Evolutionary conservation across 2,888 invertebrate genomes (phyloP).

Genomic region (Brachycybe producta): DNA sequence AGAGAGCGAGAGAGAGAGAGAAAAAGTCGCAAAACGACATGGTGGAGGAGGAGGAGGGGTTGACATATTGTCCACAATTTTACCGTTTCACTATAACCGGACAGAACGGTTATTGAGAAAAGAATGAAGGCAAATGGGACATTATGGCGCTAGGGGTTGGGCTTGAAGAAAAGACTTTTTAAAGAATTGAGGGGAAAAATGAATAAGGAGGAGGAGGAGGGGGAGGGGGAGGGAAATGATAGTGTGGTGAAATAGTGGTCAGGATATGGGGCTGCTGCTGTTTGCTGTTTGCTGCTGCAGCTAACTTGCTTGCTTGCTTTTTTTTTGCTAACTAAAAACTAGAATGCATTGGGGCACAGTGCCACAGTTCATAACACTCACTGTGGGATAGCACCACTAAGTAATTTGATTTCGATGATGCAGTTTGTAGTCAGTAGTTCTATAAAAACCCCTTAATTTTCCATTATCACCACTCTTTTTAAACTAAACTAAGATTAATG

Average conservation of each 20-base stretch:
- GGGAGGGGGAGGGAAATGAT: neutral
- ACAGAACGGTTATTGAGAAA: no score
- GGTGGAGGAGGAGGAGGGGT: no score
- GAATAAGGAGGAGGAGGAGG: neutral
- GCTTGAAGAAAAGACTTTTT: neutral
- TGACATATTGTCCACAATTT: no score
- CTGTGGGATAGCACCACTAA: constrained; percentile 15
- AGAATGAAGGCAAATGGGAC: no score
- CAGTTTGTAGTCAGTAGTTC: constrained; percentile 10
- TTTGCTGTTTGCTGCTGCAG: no score
- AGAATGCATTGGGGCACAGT: neutral
- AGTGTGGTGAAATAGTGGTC: neutral
- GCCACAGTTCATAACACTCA: constrained; percentile 11
- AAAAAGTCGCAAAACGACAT: no score
- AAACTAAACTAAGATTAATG: constrained; percentile 2
- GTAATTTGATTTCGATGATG: constrained; percentile 17
- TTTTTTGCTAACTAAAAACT: neutral
- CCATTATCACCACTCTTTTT: constrained; percentile 5
- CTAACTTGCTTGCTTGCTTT: neutral
- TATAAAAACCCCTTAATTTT: constrained; percentile 9
- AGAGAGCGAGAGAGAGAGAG: no score
- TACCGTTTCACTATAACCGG: no score
- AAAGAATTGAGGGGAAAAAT: neutral
- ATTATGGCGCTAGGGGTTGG: constrained; percentile 9
- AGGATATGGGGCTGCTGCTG: no score